phyloP scores from a whole-genome alignment of 2,888 invertebrate species.

The Calameuta idolon region DNA sequence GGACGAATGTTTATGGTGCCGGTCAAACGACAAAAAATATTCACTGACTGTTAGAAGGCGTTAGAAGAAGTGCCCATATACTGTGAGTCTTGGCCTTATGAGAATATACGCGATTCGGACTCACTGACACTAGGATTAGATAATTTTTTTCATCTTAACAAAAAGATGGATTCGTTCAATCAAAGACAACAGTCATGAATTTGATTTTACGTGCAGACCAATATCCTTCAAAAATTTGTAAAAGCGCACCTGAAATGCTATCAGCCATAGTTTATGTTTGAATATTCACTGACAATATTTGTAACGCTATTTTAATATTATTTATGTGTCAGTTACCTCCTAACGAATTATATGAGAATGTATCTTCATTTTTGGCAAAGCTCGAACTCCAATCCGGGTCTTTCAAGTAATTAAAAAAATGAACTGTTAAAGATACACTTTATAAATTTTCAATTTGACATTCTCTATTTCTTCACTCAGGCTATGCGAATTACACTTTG shows the following conservation, averaged over 20 bases:
- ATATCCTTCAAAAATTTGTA: no score
- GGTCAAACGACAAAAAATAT: not conserved
- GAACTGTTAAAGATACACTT: not conserved
- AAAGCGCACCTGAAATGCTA: no score
- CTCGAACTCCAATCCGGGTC: not conserved
- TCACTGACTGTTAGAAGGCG: not conserved
- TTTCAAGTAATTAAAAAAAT: not conserved
- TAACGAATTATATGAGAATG: not conserved
- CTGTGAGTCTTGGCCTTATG: not conserved
- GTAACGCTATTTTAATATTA: no score
- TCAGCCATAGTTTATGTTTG: not conserved
- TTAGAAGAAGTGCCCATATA: not conserved
- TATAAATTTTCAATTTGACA: not conserved
- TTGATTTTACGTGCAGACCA: not conserved
- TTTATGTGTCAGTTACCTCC: not conserved
- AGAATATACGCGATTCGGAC: not conserved
- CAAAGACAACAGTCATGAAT: not conserved
- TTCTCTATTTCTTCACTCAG: not conserved
- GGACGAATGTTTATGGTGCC: slow-evolving; percentile 16
- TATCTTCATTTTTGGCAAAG: not conserved
- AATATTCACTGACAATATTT: not conserved
- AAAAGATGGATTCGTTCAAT: not conserved
- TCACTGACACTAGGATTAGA: not conserved
- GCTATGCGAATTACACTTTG: not conserved
- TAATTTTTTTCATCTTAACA: not conserved